phyloP scores from a whole-genome alignment of 2,888 invertebrate species.

The Scaptomyza tumidula region DNA sequence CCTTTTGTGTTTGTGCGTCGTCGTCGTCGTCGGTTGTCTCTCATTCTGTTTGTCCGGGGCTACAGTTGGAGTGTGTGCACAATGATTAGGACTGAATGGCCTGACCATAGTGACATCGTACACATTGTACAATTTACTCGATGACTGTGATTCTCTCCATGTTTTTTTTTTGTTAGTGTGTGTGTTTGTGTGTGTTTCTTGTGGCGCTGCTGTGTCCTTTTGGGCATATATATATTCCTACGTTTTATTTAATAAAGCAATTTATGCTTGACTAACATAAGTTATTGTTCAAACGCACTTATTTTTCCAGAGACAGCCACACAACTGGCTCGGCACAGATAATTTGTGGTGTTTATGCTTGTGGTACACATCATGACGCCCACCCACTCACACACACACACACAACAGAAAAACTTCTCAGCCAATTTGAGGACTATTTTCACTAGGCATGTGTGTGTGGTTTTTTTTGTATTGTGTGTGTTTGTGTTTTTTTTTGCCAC shows the following conservation, averaged over 20 bases:
- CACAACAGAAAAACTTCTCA: neutral
- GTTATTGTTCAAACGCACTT: constrained; percentile 72
- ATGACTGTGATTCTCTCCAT: constrained; percentile 62
- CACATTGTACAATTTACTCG: constrained; percentile 77
- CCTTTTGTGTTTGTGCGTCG: constrained; percentile 64
- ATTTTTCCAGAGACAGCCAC: constrained; percentile 27
- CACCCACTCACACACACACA: constrained; percentile 1
- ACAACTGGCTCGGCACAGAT: constrained; percentile 63
- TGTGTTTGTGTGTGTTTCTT: neutral
- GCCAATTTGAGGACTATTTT: constrained; percentile 20
- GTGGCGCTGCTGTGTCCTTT: constrained; percentile 43
- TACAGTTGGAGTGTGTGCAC: constrained; percentile 73
- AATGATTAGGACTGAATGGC: constrained; percentile 72
- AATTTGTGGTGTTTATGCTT: constrained; percentile 48
- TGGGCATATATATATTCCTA: constrained; percentile 61
- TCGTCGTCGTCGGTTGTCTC: constrained; percentile 2
- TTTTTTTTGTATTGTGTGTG: neutral
- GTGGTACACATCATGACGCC: too few species aligned
- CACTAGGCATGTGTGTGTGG: constrained; percentile 8
- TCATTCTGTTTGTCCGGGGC: constrained; percentile 34
- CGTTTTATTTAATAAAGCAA: constrained; percentile 81
- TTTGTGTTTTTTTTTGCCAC: constrained; percentile 36
- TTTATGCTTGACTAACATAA: constrained; percentile 80
- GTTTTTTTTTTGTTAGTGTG: neutral
- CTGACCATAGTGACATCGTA: constrained; percentile 69